Evolutionary conservation across 2,888 invertebrate species (phyloP).

Genomic region (Trichopoda pennipes): DNA sequence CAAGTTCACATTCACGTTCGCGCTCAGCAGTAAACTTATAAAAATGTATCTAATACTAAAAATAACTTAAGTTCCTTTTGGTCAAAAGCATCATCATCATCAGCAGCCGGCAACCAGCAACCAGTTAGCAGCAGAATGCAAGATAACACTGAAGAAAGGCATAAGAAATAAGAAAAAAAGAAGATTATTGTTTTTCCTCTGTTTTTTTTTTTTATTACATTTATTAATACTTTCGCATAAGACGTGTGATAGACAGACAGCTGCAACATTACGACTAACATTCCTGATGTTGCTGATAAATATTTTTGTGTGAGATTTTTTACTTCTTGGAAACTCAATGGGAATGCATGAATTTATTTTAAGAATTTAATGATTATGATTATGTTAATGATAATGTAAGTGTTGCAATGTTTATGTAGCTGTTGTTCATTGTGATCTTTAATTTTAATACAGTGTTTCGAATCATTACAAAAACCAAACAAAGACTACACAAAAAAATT

Average conservation of each 20-base stretch:
- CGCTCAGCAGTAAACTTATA: constrained; percentile 22
- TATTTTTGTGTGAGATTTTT: constrained; percentile 35
- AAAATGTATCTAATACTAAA: constrained; percentile 64
- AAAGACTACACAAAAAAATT: no score
- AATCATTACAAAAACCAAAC: background rate
- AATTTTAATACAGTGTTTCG: constrained; percentile 10
- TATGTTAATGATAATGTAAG: constrained; percentile 48
- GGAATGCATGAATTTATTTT: constrained; percentile 28
- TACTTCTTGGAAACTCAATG: constrained; percentile 25
- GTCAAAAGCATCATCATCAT: constrained; percentile 27
- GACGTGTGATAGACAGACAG: background rate
- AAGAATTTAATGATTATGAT: constrained; percentile 50
- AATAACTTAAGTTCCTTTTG: constrained; percentile 56
- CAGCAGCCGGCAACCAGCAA: no score
- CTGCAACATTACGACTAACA: constrained; percentile 15
- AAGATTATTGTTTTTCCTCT: no score
- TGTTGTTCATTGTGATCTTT: constrained; percentile 27
- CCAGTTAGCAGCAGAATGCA: constrained; percentile 2
- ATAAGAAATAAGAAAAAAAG: no score
- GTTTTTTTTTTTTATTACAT: no score
- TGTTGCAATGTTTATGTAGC: constrained; percentile 38
- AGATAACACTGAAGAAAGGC: constrained; percentile 23
- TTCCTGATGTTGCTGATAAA: constrained; percentile 32
- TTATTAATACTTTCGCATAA: constrained; percentile 14
- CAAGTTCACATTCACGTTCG: background rate